Percentiles rank a stretch among this genome's conserved stretches.
Evolutionary conservation across 2,888 invertebrate genomes (phyloP).

Genomic region (Macrophya annulata): DNA sequence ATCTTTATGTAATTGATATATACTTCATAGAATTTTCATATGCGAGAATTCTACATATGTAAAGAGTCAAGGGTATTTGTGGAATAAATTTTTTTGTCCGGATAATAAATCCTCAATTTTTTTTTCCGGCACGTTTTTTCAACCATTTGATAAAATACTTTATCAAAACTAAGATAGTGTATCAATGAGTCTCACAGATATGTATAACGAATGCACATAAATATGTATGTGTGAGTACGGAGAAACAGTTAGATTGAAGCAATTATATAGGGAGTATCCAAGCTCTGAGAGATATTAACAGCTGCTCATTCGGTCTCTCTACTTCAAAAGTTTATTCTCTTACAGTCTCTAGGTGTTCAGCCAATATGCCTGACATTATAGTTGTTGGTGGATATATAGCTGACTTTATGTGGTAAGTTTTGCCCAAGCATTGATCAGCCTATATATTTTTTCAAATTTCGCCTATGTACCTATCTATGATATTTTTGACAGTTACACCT

Average conservation of each 20-base stretch:
- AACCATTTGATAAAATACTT: neutral
- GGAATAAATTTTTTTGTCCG: neutral
- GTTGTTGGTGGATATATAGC: conserved; percentile 94
- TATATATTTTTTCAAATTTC: neutral
- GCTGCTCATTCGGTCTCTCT: conserved; percentile 7
- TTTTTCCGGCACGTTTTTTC: neutral
- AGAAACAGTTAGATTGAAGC: conserved; percentile 32
- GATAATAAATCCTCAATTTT: neutral
- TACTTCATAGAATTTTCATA: neutral
- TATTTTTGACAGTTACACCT: conserved; percentile 86
- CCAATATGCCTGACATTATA: conserved; percentile 79
- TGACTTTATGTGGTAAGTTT: conserved; percentile 91
- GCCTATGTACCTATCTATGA: neutral
- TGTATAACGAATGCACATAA: neutral
- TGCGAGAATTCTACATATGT: neutral
- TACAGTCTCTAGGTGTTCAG: neutral
- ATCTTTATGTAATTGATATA: neutral
- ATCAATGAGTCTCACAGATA: neutral
- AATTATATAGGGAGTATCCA: conserved; percentile 33
- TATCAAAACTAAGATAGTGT: conserved; percentile 24
- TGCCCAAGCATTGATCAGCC: neutral
- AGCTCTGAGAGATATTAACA: neutral
- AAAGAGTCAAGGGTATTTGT: neutral
- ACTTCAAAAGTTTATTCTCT: neutral
- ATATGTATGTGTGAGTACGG: conserved; percentile 13